Evolutionary conservation across 53 echinoderm and acorn worm species (phyloP), one percentile per base, ranked within the genome.

Genomic region (Mesocentrotus franciscanus): DNA sequence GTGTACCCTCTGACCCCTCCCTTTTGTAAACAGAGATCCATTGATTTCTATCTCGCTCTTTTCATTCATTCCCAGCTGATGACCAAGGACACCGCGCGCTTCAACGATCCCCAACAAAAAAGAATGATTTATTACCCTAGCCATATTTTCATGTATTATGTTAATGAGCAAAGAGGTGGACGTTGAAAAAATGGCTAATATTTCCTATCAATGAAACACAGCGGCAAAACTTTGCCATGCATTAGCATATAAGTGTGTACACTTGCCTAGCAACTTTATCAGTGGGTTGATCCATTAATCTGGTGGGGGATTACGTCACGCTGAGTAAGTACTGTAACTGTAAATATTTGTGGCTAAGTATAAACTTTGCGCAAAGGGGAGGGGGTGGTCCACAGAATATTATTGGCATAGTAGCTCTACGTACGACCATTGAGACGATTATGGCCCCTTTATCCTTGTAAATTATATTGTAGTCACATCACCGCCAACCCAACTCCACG

Each of bases 1-100:
- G 71, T 92, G 10, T 81, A n/a, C 93, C 93, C 83, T 93, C 61
- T 93, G 93, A 93, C 93, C 93, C 93, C 36, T 75, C 7, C 42
- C 66, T 61, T 61, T 76, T 56, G 49, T 91, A 68, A 91, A 91
- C 3, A 1, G 66, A 39, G 91, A 6, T 61, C 66, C 29, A 91
- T 91, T 33, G 91, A 91, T 56, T 20, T 90, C 90, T 90, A 16
- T 33, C 85, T 85, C 61, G 26, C 16, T 90, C 91, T 90, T 22
- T 91, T 29, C 87, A 87, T 87, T 87, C 59, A 87, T 87, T 15
- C 59, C 56, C 57, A 58, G 26, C 26, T 29, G 49, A 49, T 13
- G 15, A 27, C 56, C 87, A 87, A 87, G 87, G 87, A 87, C 87
- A 87, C 33, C 81, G 11, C 30, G 22, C 58, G 87, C 87, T 58